These are phyloP conservation scores for Mystacornis crossleyi DNA, from an alignment of 2,113 vertebrate genomes.

Conservation along the genomic window DNA sequence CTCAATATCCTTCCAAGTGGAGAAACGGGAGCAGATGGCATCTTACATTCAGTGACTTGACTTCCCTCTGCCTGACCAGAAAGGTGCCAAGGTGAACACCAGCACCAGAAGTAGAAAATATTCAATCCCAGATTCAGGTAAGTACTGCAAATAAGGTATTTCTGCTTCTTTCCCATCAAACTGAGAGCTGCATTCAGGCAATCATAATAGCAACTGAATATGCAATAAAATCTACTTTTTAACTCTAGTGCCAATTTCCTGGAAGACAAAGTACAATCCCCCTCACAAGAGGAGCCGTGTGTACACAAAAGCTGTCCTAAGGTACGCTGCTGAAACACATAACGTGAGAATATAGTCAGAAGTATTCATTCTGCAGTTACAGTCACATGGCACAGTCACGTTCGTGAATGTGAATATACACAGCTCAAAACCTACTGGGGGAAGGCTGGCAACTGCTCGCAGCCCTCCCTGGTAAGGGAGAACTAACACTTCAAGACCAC, in stretches of 20 bases:
- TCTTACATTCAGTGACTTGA: not conserved
- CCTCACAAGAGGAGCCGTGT: not conserved
- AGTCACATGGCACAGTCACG: not conserved
- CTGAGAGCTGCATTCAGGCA: not conserved
- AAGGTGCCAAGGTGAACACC: not conserved
- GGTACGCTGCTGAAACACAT: rapidly evolving
- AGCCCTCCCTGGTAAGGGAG: not conserved
- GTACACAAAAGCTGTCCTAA: not conserved
- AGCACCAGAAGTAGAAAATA: not conserved
- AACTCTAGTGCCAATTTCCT: not conserved
- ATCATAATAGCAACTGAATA: not conserved
- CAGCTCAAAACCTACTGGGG: not conserved
- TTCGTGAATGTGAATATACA: not conserved
- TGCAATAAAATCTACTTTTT: not conserved
- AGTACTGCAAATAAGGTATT: not conserved
- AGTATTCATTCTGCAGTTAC: not conserved
- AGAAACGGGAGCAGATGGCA: not conserved
- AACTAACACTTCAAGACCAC: not conserved
- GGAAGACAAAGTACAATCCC: not conserved
- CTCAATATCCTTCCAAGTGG: not conserved
- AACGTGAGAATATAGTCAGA: not conserved
- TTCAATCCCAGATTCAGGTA: not conserved
- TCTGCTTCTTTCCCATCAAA: not conserved
- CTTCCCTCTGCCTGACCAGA: not conserved
- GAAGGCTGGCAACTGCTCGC: not conserved